Conservation (phyloP, 2,888 invertebrate species). For the Hypolimnas misippus region DNA sequence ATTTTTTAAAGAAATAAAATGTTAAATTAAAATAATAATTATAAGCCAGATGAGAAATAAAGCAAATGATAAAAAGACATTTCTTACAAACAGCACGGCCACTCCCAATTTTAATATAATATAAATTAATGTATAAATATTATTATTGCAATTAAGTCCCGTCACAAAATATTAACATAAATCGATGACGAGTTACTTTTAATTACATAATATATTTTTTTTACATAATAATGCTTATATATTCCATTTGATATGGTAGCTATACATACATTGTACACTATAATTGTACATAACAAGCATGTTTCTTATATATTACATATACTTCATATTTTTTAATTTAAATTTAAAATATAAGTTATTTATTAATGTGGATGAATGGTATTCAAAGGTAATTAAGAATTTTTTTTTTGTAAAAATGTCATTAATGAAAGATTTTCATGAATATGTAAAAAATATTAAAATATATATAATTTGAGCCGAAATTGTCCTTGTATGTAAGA, state of each 20-base stretch:
- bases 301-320: conserved; percentile 22
- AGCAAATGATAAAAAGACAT: not conserved
- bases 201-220: conserved; percentile 21
- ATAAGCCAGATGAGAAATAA: not conserved
- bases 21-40: no score
- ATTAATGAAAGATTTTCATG: no score
- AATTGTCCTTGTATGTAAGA: no score
- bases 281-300: conserved; percentile 39
- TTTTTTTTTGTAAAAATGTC: not conserved
- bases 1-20: no score
- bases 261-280: conserved; percentile 36
- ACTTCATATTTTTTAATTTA: conserved; percentile 15
- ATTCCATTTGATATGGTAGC: conserved; percentile 45
- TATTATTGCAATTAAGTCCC: conserved; percentile 54
- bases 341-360: conserved; percentile 18
- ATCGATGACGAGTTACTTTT: conserved; percentile 8
- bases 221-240: conserved; percentile 26
- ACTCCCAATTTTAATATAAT: not conserved
- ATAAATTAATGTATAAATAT: conserved; percentile 42
- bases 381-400: no score
- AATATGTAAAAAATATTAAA: not conserved
- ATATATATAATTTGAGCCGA: not conserved
- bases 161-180: conserved; percentile 11
- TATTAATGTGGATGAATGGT: conserved; percentile 24
- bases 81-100: not conserved